Base-by-base conservation (phyloP, 2,888 invertebrate species). In the Xestobium rufovillosum region DNA sequence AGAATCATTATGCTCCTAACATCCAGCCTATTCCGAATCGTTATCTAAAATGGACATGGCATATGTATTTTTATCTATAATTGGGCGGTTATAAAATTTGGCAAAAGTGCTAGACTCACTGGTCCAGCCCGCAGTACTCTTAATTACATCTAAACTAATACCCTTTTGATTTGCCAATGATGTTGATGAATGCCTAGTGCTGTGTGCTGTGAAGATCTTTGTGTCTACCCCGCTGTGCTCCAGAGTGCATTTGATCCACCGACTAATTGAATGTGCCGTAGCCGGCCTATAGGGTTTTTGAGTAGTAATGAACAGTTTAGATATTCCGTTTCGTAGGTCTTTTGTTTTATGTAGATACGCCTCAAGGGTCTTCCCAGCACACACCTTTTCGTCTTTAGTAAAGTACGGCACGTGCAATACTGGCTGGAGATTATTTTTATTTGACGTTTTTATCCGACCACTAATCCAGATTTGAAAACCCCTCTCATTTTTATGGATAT, bases 61-160 rank as follows among this genome's bases (percentile, higher is more conserved):
- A 30, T 14, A 36, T 3, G 2, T 3, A 15, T 19, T 29, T 3
- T 32, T 26, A 12, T 8, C n/a, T 2, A 25, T 14, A n/a, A 41
- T 17, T 11, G 16, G 17, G 15, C 19, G 15, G 14, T 32, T 32
- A 19, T 32, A 32, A 15, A 17, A 26, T 9, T 13, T 44, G 4
- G 40, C 42, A 25, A 47, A 48, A 1, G 37, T 41, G n/a, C 32
- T 10, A 3, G 47, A 45, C 9, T 23, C 19, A 9, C 26, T 4
- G 3, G 45, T 38, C 47, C 47, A 47, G n/a, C 45, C 47, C n/a
- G 44, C 44, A 19, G 40, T 45, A 3, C 32, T 39, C 10, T 29
- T 39, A 4, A 49, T 47, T 1, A 26, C 11, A 6, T 42, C 34
- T 4, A 45, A 27, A 27, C 16, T 40, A 1, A 47, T 23, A 19